Evolutionary conservation across 2,888 invertebrate genomes (phyloP).

Genomic region (Endotricha flammealis): DNA sequence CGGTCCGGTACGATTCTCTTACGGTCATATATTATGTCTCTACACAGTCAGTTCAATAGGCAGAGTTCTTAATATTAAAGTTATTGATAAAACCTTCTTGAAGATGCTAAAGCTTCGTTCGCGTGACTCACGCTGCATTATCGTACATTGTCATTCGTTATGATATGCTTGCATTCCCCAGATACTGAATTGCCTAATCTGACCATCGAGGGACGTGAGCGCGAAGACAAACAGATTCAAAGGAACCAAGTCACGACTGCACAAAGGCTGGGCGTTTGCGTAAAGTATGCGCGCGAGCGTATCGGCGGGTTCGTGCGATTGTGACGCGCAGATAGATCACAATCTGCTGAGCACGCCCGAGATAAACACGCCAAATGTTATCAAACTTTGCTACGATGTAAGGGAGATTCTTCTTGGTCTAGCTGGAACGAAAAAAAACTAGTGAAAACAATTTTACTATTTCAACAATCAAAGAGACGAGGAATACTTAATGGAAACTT

Average conservation of each 20-base stretch:
- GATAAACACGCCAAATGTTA: no score
- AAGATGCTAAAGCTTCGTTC: neutral
- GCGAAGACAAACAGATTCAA: conserved; percentile 1
- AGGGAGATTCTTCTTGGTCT: no score
- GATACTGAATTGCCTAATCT: conserved; percentile 23
- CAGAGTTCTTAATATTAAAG: no score
- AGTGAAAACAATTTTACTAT: no score
- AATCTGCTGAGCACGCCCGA: neutral
- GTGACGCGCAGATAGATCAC: neutral
- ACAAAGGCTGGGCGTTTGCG: conserved; percentile 9
- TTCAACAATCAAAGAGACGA: no score
- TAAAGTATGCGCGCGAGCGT: conserved; percentile 1
- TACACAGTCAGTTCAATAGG: no score
- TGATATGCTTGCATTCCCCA: conserved; percentile 15
- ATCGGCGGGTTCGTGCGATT: neutral
- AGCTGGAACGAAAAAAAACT: no score
- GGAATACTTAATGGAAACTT: no score
- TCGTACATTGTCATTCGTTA: conserved; percentile 1
- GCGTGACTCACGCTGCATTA: neutral
- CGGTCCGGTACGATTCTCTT: no score
- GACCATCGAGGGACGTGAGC: conserved; percentile 19
- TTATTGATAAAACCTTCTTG: no score
- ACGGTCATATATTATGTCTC: no score
- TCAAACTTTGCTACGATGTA: no score
- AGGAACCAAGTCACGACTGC: conserved; percentile 4